A percentile compares a stretch with the other conserved stretches of the same genome.
Conservation (phyloP, 2,113 vertebrate species). For the Misgurnus anguillicaudatus region DNA sequence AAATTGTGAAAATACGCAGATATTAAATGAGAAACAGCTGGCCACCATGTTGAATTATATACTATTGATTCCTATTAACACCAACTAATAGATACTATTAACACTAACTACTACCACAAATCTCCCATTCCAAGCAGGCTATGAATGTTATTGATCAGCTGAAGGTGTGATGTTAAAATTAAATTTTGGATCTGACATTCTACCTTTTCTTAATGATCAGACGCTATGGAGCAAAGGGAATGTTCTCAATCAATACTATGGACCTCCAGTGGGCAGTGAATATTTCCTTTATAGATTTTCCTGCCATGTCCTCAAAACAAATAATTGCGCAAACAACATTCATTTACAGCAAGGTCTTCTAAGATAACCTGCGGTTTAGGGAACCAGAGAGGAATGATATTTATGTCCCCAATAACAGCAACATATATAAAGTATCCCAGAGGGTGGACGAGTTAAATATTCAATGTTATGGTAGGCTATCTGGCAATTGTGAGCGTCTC, state of each 20-base stretch:
- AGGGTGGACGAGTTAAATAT: neutral
- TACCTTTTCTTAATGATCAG: slow-evolving; percentile 28
- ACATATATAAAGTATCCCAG: neutral
- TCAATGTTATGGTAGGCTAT: no score
- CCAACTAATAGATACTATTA: no score
- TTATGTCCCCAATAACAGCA: neutral
- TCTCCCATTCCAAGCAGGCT: neutral
- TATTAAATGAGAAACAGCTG: neutral
- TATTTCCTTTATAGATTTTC: slow-evolving; percentile 53
- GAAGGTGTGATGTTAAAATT: neutral
- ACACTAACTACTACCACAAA: neutral
- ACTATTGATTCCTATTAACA: no score
- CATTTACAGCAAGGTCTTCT: slow-evolving; percentile 37
- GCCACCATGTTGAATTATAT: no score
- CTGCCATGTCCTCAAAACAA: slow-evolving; percentile 47
- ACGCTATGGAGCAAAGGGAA: slow-evolving; percentile 9
- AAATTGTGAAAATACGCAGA: neutral
- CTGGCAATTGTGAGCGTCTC: no score
- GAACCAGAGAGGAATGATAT: slow-evolving; percentile 15
- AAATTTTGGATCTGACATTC: slow-evolving; percentile 18
- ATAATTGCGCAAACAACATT: slow-evolving; percentile 46
- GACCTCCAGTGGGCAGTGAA: slow-evolving; percentile 26
- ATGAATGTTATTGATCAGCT: slow-evolving; percentile 20
- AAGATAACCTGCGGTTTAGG: neutral
- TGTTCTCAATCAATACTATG: slow-evolving; percentile 40